A percentile compares a stretch with the other conserved stretches of the same genome.
These are phyloP conservation scores for Cygnus atratus DNA, from an alignment of 2,113 vertebrate species.

Conservation along the genomic window DNA sequence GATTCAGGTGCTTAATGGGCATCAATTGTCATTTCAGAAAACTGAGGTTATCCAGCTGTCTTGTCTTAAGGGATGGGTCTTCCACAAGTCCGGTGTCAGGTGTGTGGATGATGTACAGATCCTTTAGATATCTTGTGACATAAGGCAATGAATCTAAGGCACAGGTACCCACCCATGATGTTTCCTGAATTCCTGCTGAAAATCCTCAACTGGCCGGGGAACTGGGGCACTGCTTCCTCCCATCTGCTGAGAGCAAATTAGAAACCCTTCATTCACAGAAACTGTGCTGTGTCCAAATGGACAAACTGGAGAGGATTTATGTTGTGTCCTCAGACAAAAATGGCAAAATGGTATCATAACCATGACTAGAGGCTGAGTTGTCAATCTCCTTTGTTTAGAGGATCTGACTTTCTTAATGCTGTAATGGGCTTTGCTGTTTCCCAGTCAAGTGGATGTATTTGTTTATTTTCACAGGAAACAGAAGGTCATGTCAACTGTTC, in stretches of 20 bases:
- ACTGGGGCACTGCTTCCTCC: not conserved
- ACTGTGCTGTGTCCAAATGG: too few species aligned
- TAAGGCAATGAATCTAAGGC: not conserved
- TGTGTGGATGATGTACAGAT: not conserved
- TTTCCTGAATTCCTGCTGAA: not conserved
- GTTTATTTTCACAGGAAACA: not conserved
- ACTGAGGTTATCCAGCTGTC: not conserved
- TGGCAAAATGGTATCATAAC: not conserved
- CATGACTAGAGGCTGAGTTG: not conserved
- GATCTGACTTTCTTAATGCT: not conserved
- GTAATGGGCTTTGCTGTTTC: not conserved
- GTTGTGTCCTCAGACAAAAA: not conserved
- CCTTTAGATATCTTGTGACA: not conserved
- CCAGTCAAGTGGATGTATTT: not conserved
- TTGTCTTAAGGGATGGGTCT: not conserved
- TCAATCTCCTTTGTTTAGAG: not conserved
- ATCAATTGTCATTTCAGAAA: not conserved
- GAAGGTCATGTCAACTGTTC: not conserved
- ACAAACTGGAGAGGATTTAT: not conserved
- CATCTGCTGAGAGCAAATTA: not conserved
- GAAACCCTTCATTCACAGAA: too few species aligned
- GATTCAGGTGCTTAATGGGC: not conserved
- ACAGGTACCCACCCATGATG: not conserved
- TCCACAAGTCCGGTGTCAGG: not conserved
- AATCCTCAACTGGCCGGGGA: not conserved